Evolutionary conservation across 2,888 invertebrate species (phyloP).

Genomic region (Heliconius ethilla): DNA sequence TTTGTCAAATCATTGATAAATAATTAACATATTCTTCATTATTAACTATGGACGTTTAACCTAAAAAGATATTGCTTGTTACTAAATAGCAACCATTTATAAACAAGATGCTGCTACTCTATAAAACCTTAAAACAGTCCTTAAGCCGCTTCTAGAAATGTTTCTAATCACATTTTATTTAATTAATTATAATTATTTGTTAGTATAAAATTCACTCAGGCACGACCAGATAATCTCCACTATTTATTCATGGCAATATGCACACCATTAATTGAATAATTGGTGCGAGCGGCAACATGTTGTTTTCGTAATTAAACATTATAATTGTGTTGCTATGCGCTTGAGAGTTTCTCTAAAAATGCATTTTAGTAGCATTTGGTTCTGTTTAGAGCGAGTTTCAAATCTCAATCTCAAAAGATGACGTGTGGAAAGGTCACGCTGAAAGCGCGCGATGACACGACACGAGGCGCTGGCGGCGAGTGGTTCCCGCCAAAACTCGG

Average conservation of each 20-base stretch:
- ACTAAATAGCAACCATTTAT: not conserved
- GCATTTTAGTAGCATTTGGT: conserved; percentile 33
- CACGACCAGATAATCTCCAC: conserved; percentile 56
- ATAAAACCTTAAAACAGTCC: not conserved
- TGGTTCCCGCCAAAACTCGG: conserved; percentile 74
- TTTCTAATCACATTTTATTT: conserved; percentile 7
- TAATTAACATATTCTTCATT: not conserved
- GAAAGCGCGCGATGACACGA: conserved; percentile 53
- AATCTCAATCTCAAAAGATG: conserved; percentile 27
- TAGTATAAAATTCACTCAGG: conserved; percentile 51
- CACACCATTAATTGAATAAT: conserved; percentile 47
- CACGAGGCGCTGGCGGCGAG: conserved; percentile 55
- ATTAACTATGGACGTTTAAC: not conserved
- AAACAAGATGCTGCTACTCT: not conserved
- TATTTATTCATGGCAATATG: conserved; percentile 55
- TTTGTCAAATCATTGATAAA: not conserved
- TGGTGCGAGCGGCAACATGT: conserved; percentile 53
- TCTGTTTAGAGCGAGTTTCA: conserved; percentile 39
- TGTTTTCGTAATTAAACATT: conserved; percentile 46
- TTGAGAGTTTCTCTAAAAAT: conserved; percentile 31
- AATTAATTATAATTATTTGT: conserved; percentile 29
- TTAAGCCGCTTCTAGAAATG: conserved; percentile 18
- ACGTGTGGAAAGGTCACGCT: conserved; percentile 53
- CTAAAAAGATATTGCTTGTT: not conserved
- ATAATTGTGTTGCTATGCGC: conserved; percentile 46